Conservation (phyloP, 2,888 invertebrate species). For the Drosophila setosimentum region DNA sequence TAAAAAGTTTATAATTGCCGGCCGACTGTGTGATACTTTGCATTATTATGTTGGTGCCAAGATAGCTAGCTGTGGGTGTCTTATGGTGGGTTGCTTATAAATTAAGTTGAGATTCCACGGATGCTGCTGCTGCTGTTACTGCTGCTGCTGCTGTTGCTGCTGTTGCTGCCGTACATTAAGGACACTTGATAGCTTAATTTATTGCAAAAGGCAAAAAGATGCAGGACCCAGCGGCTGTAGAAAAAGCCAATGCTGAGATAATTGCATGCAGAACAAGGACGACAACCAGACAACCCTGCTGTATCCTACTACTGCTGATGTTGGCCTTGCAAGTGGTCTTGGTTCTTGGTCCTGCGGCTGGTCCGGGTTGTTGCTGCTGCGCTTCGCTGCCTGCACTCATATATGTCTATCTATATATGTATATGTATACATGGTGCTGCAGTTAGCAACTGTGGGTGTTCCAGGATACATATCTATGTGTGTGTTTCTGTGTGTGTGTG, state of each 20-base stretch:
- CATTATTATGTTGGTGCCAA: conserved; percentile 61
- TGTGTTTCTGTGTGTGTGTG: conserved; percentile 3
- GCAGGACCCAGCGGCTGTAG: conserved; percentile 62
- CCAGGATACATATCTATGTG: conserved; percentile 14
- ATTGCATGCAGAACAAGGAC: conserved; percentile 75
- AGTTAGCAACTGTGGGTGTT: conserved; percentile 25
- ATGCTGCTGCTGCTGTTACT: background rate
- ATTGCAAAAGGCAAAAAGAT: conserved; percentile 70
- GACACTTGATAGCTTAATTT: conserved; percentile 82
- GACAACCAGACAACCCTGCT: conserved; percentile 37
- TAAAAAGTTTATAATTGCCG: conserved; percentile 80
- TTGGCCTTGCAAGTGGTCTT: conserved; percentile 8
- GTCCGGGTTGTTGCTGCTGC: conserved; percentile 33
- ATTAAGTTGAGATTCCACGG: conserved; percentile 73
- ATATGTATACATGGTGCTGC: conserved; percentile 24
- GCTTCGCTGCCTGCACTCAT: conserved; percentile 49
- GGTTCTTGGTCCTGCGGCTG: conserved; percentile 25
- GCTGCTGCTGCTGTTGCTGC: conserved; percentile 4
- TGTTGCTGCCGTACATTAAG: conserved; percentile 72
- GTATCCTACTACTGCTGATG: conserved; percentile 19
- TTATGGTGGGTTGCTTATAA: conserved; percentile 65
- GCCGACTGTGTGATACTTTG: conserved; percentile 67
- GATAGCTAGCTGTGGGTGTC: background rate
- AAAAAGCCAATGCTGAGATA: conserved; percentile 74
- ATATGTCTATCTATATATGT: conserved; percentile 10